Base-by-base conservation (phyloP, 2,113 vertebrate genomes). In the Alexandromys fortis region DNA sequence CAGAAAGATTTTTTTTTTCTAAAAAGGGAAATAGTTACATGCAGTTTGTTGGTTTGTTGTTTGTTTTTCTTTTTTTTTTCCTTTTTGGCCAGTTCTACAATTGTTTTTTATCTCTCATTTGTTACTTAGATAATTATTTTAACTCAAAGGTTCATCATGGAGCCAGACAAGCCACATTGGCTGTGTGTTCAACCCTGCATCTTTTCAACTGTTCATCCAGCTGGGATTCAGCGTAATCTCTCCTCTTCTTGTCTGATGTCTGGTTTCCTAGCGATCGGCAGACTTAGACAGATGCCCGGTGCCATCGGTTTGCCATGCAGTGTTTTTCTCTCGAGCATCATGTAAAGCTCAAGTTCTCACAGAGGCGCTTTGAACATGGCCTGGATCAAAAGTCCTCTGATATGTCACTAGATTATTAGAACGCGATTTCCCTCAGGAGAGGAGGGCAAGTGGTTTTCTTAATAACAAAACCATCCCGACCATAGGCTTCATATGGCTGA, bases 61-160 rank as follows among this genome's bases (percentile, higher is more conserved):
- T 7, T 83, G 24, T 65, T 65, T 85, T 30, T 17, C 42, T 77
- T 63, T 83, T 85, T 63, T 61, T 61, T 89, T 11, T 82, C 21
- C 96, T 75, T 85, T 38, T 77, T 52, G 96, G 81, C 78, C 96
- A 94, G 86, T 95, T 97, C 97, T 96, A 95, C 79, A 94, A 63
- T 89, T 63, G 77, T 1, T 92, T 45, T 76, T 47, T 28, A 35
- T 77, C 90, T 76, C 86, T 96, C 86, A 55, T 85, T 96, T 85
- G 8, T 63, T 97, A 0, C 86, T 90, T 98, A 93, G 94, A 65
- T 95, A 77, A 94, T 97, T 92, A 70, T 95, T 96, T 95, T 94
- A 55, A 73, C 89, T 93, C 52, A 45, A 42, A 94, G 52, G 75
- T 83, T 92, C 85, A 26, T 83, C 97, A 79, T 97, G 96, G 70